phyloP scores from a whole-genome alignment of 2,888 invertebrate genomes.

The Cerceris ruficornis region DNA sequence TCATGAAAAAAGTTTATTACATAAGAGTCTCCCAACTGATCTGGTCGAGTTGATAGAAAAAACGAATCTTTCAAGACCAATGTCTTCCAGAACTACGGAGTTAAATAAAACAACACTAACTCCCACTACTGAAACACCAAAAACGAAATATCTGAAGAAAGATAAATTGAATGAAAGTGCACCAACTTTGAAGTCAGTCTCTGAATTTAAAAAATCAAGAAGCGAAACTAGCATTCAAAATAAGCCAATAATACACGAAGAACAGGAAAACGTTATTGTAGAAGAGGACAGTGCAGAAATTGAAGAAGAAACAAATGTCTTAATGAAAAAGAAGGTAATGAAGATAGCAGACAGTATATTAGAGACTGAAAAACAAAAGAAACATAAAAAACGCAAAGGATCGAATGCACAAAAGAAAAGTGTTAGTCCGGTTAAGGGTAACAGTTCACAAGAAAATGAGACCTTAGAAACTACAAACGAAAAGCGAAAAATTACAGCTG shows the following conservation, averaged over 20 bases:
- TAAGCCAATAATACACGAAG: not conserved
- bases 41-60: constrained; percentile 12
- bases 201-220: constrained; percentile 9
- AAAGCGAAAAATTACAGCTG: not conserved
- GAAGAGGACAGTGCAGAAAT: constrained; percentile 1
- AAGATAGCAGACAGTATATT: constrained; percentile 24
- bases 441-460: not conserved
- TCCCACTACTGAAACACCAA: constrained; percentile 61
- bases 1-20: not conserved
- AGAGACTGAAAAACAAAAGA: constrained; percentile 24
- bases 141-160: constrained; percentile 70
- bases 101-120: constrained; percentile 28
- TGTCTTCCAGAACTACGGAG: constrained; percentile 14
- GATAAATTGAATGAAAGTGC: constrained; percentile 72
- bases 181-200: constrained; percentile 59
- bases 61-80: constrained; percentile 11
- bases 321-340: constrained; percentile 17
- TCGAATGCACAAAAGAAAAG: not conserved
- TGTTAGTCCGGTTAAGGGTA: not conserved
- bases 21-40: constrained; percentile 29
- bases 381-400: constrained; percentile 60
- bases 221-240: not conserved
- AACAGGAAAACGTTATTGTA: not conserved
- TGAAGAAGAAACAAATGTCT: not conserved
- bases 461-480: constrained; percentile 10